phyloP scores from a whole-genome alignment of 2,888 invertebrate species.

The Polymixis lichenea region DNA sequence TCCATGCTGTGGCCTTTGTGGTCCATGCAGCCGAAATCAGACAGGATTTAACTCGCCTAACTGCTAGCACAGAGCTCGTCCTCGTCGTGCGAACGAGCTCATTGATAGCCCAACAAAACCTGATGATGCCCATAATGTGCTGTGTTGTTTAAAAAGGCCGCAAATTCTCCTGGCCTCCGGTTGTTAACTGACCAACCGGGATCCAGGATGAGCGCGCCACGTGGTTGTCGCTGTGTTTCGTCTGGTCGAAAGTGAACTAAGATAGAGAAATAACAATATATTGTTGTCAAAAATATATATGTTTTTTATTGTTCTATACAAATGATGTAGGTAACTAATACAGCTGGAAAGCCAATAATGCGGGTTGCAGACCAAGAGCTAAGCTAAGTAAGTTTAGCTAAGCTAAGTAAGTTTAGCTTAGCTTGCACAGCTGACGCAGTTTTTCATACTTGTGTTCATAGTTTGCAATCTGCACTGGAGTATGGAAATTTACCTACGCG shows the following conservation, averaged over 20 bases:
- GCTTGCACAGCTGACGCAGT: too few species aligned
- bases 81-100: slow-evolving; percentile 5
- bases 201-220: slow-evolving; percentile 4
- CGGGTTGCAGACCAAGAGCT: too few species aligned
- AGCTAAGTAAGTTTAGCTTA: too few species aligned
- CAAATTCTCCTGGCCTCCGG: neutral
- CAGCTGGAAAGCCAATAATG: too few species aligned
- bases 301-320: slow-evolving; percentile 1
- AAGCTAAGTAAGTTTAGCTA: too few species aligned
- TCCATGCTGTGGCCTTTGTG: slow-evolving; percentile 51
- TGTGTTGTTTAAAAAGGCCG: slow-evolving; percentile 20
- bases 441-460: too few species aligned
- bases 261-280: neutral
- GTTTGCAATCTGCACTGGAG: too few species aligned
- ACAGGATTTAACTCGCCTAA: slow-evolving; percentile 28
- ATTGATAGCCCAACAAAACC: neutral
- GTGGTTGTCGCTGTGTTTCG: slow-evolving; percentile 9
- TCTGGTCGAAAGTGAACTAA: slow-evolving; percentile 26
- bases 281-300: neutral
- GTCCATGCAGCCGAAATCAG: slow-evolving; percentile 39
- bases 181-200: slow-evolving; percentile 33
- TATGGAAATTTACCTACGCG: too few species aligned
- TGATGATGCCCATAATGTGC: slow-evolving; percentile 3
- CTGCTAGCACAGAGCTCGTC: slow-evolving; percentile 24
- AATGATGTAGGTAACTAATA: too few species aligned